phyloP scores from a whole-genome alignment of 30 jellyfish, hydroid and myxozoan species.

The Chironex yamaguchii region DNA sequence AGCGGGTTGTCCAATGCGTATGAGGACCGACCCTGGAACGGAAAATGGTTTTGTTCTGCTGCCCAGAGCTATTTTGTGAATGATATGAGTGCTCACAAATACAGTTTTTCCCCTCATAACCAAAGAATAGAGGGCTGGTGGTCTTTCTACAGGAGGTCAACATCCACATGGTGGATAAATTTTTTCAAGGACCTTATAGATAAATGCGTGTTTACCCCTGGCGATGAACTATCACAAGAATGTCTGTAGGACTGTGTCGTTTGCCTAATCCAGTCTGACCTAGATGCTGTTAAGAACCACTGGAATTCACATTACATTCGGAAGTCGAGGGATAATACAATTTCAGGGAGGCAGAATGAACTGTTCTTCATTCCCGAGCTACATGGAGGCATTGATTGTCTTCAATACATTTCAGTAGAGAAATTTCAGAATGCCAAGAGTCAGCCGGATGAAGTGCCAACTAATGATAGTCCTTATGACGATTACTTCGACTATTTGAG shows the following conservation, averaged over 20 bases:
- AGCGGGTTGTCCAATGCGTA: too few relatives aligned
- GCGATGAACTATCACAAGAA: slow-evolving; percentile 42
- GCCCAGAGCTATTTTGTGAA: slow-evolving; percentile 65
- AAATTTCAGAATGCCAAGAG: slow-evolving; percentile 57
- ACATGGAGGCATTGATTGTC: slow-evolving; percentile 65
- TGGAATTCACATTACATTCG: slow-evolving; percentile 75
- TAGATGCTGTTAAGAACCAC: slow-evolving; percentile 68
- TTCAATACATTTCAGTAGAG: slow-evolving; percentile 25
- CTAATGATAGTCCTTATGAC: slow-evolving; percentile 26
- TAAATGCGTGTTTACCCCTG: slow-evolving; percentile 60
- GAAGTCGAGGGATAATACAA: slow-evolving; percentile 64
- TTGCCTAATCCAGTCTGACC: slow-evolving; percentile 65
- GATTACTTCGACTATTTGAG: slow-evolving; percentile 55
- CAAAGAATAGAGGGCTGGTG: slow-evolving; percentile 89
- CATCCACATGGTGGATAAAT: slow-evolving; percentile 76
- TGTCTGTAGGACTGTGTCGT: slow-evolving; percentile 67
- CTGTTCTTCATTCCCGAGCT: slow-evolving; percentile 63
- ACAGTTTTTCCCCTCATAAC: slow-evolving; percentile 75
- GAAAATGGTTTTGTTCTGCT: slow-evolving; percentile 70
- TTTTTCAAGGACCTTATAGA: slow-evolving; percentile 63
- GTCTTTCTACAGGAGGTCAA: slow-evolving; percentile 52
- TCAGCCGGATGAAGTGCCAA: slow-evolving; percentile 53
- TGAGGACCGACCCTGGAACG: slow-evolving; percentile 68
- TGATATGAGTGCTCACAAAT: slow-evolving; percentile 62
- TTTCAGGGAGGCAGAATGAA: slow-evolving; percentile 76